Conservation (phyloP, 2,888 invertebrate species). For the Drosophila birchii region DNA sequence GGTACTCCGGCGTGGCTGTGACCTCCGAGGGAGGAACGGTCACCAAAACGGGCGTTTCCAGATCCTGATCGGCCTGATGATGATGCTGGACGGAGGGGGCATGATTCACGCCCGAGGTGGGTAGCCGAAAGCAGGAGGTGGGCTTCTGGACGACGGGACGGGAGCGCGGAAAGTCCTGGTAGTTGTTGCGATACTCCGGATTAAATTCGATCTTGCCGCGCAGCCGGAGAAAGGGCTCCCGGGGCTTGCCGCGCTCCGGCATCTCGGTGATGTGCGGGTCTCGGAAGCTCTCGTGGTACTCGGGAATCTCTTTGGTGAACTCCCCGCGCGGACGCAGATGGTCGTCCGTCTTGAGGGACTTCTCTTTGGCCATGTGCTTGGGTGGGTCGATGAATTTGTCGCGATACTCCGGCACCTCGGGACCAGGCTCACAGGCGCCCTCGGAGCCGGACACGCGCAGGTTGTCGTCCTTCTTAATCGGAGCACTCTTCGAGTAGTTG, state of each 20-base stretch:
- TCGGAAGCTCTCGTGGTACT: conserved; percentile 84
- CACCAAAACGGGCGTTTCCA: conserved; percentile 51
- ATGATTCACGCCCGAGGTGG: conserved; percentile 62
- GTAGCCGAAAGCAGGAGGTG: conserved; percentile 81
- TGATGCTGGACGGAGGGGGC: conserved; percentile 25
- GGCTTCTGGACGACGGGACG: conserved; percentile 83
- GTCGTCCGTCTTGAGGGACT: conserved; percentile 79
- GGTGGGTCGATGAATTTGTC: conserved; percentile 82
- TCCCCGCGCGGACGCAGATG: conserved; percentile 81
- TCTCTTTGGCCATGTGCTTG: conserved; percentile 70
- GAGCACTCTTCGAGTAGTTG: conserved; percentile 83
- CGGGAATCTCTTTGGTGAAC: conserved; percentile 82
- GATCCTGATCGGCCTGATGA: conserved; percentile 29
- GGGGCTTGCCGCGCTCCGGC: conserved; percentile 84
- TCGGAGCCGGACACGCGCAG: conserved; percentile 80
- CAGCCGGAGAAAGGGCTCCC: conserved; percentile 82
- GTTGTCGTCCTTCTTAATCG: conserved; percentile 84
- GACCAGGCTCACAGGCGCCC: conserved; percentile 33
- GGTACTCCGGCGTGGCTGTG: conserved; percentile 83
- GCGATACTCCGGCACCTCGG: conserved; percentile 81
- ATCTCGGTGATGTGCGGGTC: conserved; percentile 83
- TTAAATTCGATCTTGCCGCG: conserved; percentile 84
- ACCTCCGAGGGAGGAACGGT: conserved; percentile 64
- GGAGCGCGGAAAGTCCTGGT: conserved; percentile 83
- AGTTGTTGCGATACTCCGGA: conserved; percentile 84